Conservation (phyloP, 2,888 invertebrate species). For the Leucophenga maculata region DNA sequence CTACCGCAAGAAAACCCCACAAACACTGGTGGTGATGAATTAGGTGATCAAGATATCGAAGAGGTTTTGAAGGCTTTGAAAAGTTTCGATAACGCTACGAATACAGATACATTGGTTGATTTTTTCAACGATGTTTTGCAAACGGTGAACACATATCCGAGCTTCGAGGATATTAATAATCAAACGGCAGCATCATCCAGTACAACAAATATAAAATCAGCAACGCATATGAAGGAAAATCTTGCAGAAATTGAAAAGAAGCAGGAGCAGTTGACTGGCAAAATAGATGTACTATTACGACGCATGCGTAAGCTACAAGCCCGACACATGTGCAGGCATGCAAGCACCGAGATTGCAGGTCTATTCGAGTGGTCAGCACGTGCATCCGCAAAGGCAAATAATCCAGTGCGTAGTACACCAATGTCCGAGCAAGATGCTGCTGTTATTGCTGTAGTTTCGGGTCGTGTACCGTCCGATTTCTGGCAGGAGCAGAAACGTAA, state of each 20-base stretch:
- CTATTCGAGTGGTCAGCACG: constrained; percentile 83
- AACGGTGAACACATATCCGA: constrained; percentile 32
- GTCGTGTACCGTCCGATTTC: constrained; percentile 55
- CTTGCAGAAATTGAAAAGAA: constrained; percentile 64
- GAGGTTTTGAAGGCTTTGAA: constrained; percentile 86
- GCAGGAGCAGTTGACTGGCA: constrained; percentile 76
- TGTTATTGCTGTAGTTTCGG: constrained; percentile 56
- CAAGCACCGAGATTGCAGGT: constrained; percentile 84
- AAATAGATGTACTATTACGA: constrained; percentile 81
- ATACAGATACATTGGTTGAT: constrained; percentile 64
- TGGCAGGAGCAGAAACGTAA: constrained; percentile 70
- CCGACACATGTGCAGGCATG: constrained; percentile 82
- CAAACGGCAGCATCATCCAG: constrained; percentile 42
- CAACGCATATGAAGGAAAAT: constrained; percentile 48
- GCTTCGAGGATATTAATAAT: constrained; percentile 51
- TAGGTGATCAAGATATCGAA: constrained; percentile 81
- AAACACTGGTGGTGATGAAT: constrained; percentile 72
- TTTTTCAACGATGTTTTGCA: constrained; percentile 65
- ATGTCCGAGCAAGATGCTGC: constrained; percentile 45
- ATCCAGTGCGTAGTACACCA: constrained; percentile 44
- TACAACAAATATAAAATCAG: constrained; percentile 32
- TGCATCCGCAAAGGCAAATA: constrained; percentile 44
- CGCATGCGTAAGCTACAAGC: constrained; percentile 85
- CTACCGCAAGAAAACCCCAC: constrained; percentile 60
- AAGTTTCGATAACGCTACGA: constrained; percentile 76